These are phyloP conservation scores for Characodon lateralis DNA, from an alignment of 2,797 vertebrate species.

Conservation along the genomic window DNA sequence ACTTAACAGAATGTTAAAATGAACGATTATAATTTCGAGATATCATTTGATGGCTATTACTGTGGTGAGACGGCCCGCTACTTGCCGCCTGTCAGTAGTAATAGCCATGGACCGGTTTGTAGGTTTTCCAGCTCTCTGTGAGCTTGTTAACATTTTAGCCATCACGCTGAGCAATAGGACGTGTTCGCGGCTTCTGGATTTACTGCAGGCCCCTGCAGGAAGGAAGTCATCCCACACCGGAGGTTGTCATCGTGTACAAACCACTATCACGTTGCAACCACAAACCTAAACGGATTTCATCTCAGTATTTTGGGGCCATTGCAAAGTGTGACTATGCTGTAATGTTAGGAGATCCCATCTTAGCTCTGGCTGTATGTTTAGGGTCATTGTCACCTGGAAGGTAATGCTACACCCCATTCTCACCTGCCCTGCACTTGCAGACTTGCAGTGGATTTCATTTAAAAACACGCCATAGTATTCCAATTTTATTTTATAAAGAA, in stretches of 20 bases:
- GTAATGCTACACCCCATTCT: no score
- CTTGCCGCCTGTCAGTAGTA: no score
- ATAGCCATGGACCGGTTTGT: not conserved
- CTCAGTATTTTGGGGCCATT: no score
- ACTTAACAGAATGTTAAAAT: not conserved
- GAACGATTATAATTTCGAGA: not conserved
- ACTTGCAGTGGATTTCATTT: no score
- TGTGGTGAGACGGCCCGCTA: not conserved
- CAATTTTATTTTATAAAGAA: no score
- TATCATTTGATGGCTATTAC: not conserved
- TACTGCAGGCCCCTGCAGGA: slow-evolving; percentile 52
- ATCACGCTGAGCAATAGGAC: not conserved
- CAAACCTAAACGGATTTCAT: not conserved
- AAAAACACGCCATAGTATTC: no score
- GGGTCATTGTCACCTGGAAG: no score
- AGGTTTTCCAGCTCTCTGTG: not conserved
- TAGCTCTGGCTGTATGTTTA: no score
- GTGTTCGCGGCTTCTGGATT: slow-evolving; percentile 10
- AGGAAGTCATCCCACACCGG: not conserved
- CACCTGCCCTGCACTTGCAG: no score
- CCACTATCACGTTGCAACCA: not conserved
- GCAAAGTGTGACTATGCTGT: no score
- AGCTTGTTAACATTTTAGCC: slow-evolving; percentile 14
- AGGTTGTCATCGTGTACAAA: slow-evolving; percentile 2
- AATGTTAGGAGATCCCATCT: no score